A percentile compares a stretch with the other conserved stretches of the same genome.
phyloP scores from a whole-genome alignment of 2,888 invertebrate genomes.

The Craniophora ligustri region DNA sequence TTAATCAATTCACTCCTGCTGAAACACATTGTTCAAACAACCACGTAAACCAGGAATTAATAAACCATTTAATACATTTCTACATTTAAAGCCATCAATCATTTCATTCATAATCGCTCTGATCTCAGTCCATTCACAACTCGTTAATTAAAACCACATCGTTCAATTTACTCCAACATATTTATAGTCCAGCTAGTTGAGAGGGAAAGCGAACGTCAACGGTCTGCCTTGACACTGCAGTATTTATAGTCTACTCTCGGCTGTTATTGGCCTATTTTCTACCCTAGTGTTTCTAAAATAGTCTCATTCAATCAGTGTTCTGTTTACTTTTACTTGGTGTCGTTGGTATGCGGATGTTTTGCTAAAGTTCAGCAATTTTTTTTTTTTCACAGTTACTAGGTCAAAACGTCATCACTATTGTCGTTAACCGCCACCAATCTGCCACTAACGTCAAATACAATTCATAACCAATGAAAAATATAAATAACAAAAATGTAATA shows the following conservation, averaged over 20 bases:
- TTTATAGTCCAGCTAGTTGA: constrained; percentile 58
- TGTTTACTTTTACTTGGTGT: constrained; percentile 32
- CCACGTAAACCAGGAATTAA: not conserved
- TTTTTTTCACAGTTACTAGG: too few species aligned
- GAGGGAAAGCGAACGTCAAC: constrained; percentile 61
- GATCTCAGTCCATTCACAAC: constrained; percentile 18
- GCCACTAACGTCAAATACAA: too few species aligned
- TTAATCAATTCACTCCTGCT: not conserved
- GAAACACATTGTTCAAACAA: not conserved
- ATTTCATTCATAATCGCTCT: not conserved
- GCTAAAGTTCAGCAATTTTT: not conserved
- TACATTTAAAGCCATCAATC: not conserved
- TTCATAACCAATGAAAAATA: too few species aligned
- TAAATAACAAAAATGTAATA: too few species aligned
- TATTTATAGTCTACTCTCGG: constrained; percentile 78
- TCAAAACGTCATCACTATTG: too few species aligned
- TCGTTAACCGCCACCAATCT: too few species aligned
- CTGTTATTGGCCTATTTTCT: constrained; percentile 72
- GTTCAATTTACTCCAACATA: constrained; percentile 54
- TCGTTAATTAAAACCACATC: constrained; percentile 28
- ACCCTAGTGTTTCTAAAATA: constrained; percentile 52
- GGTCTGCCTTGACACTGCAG: constrained; percentile 83
- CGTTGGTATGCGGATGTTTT: constrained; percentile 5
- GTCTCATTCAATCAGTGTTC: constrained; percentile 49
- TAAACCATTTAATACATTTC: not conserved